A percentile compares a stretch with the other conserved stretches of the same genome.
Evolutionary conservation across 2,113 vertebrate genomes (phyloP).

Genomic region (Forbesichthys papilliferus): DNA sequence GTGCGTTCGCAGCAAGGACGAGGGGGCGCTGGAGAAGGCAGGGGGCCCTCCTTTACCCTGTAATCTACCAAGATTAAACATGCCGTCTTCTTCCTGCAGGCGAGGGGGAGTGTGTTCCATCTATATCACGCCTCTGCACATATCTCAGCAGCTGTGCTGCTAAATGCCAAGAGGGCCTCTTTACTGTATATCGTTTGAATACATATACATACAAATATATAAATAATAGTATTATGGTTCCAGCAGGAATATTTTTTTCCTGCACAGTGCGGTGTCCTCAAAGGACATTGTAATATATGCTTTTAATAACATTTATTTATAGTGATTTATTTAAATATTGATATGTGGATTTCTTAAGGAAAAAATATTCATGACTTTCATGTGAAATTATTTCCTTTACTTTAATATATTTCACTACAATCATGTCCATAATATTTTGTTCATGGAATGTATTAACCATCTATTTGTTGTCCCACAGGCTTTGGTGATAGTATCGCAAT

Average conservation of each 20-base stretch:
- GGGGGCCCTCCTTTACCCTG: conserved; percentile 30
- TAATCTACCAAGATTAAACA: conserved; percentile 71
- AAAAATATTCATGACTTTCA: conserved; percentile 58
- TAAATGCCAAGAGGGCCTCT: conserved; percentile 49
- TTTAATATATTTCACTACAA: neutral
- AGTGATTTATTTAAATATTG: too few species aligned
- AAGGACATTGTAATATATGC: conserved; percentile 32
- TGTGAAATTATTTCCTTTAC: conserved; percentile 37
- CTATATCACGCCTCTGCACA: conserved; percentile 44
- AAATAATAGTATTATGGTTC: conserved; percentile 12
- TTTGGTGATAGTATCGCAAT: conserved; percentile 17
- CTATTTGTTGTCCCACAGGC: conserved; percentile 32
- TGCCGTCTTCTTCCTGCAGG: conserved; percentile 55
- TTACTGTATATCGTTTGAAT: conserved; percentile 22
- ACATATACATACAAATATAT: conserved; percentile 9
- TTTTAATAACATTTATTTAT: conserved; percentile 4
- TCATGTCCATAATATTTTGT: conserved; percentile 11
- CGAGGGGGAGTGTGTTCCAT: conserved; percentile 36
- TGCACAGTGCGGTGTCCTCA: conserved; percentile 22
- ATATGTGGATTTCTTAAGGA: conserved; percentile 37
- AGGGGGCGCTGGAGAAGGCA: conserved; percentile 37
- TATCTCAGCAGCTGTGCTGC: conserved; percentile 38
- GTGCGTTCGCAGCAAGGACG: conserved; percentile 26
- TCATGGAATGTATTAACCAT: conserved; percentile 28
- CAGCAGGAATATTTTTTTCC: conserved; percentile 47